Evolutionary conservation across 2,888 invertebrate species (phyloP), one percentile per base, ranked within the genome.

Genomic region (Drosophila tanythrix): DNA sequence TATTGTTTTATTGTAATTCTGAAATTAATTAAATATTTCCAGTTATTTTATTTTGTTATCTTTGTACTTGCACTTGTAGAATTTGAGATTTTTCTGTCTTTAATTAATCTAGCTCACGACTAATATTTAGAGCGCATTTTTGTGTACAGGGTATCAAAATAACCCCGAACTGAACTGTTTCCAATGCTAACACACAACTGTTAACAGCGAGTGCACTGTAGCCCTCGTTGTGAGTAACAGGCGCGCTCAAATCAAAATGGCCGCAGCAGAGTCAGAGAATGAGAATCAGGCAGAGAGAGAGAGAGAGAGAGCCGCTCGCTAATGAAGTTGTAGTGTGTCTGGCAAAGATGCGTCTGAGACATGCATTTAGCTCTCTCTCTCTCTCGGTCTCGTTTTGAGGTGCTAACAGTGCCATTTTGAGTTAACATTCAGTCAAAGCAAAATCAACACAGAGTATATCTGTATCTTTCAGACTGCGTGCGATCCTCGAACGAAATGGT

Each of bases 241-340:
- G 58, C 52, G 60, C 67, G 63, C 76, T 74, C 74, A 90, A 92
- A 90, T 85, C 92, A 92, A 92, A 92, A 92, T 92, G 92, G 92
- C 92, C 92, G 92, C 82, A 85, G 67, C 71, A 76, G 78, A 67
- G 69, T 40, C 33, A 35, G 52, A 56, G 64, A 57, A 60, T 63
- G 55, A 50, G 74, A 70, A 58, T 52, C 60, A 53, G 56, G 46
- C 46, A 61, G 67, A 63, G 70, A 65, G 70, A 57, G 60, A 65
- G 70, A 57, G 60, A 63, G 15, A 25, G 15, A 53, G 33, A 59
- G 70, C 58, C 62, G 64, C 64, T 56, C 79, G 76, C 68, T 90
- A 90, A 91, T 90, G 79, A 90, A 91, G 91, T 89, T 91, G 91
- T 91, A 81, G 62, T 15, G 15, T 46, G 68, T 73, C 81, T 74